A percentile compares a stretch with the other conserved stretches of the same genome.
Evolutionary conservation across 2,113 vertebrate genomes (phyloP).

Genomic region (Anarhynchus alexandrinus): DNA sequence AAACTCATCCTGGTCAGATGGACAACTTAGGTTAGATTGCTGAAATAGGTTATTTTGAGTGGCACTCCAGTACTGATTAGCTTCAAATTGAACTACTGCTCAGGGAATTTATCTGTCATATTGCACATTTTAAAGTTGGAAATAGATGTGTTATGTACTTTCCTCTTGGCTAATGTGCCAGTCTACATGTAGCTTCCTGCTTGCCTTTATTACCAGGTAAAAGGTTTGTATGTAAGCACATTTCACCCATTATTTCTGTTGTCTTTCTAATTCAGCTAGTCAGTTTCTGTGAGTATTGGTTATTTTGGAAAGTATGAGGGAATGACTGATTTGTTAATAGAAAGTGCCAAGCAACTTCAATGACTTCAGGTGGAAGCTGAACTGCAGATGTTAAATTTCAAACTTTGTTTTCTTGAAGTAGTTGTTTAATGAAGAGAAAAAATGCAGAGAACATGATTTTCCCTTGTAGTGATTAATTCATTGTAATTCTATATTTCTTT

Average conservation of each 20-base stretch:
- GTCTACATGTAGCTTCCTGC: neutral
- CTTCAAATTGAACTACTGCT: neutral
- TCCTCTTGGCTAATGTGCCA: neutral
- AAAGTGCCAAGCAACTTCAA: neutral
- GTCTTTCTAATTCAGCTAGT: neutral
- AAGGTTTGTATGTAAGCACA: neutral
- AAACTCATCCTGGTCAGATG: neutral
- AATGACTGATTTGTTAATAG: neutral
- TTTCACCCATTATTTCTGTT: neutral
- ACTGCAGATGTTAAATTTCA: neutral
- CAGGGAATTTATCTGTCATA: neutral
- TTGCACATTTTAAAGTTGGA: neutral
- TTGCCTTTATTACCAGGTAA: neutral
- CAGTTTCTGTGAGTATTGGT: neutral
- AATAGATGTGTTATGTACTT: neutral
- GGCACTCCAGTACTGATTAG: neutral
- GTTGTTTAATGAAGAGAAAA: neutral
- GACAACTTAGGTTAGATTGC: neutral
- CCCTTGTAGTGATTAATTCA: neutral
- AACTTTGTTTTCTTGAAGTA: neutral
- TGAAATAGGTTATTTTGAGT: neutral
- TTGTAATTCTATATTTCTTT: neutral
- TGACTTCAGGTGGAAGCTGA: neutral
- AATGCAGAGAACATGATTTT: neutral
- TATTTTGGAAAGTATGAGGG: neutral